These are phyloP conservation scores for Menidia menidia DNA, from an alignment of 2,797 vertebrate species.

Conservation along the genomic window DNA sequence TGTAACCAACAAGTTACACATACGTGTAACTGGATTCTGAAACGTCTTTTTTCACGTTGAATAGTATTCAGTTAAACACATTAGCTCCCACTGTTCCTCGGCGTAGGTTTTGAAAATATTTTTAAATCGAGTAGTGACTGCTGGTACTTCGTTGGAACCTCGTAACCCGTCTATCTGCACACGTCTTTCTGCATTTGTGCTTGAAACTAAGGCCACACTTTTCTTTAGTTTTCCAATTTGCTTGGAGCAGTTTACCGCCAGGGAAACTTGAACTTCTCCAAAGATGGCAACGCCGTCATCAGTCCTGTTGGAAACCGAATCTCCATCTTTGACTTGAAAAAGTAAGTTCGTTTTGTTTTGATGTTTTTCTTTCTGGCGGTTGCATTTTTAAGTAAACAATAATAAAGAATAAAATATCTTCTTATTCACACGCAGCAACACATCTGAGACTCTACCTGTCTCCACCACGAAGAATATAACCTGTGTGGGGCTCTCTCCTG, in stretches of 20 bases:
- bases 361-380: too few species aligned
- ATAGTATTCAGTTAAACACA: too few species aligned
- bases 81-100: too few species aligned
- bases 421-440: conserved; percentile 85
- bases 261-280: conserved; percentile 91
- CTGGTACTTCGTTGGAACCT: too few species aligned
- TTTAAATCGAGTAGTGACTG: too few species aligned
- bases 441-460: conserved; percentile 90
- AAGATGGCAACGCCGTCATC: conserved; percentile 90
- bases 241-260: conserved; percentile 93
- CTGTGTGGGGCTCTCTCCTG: conserved; percentile 92
- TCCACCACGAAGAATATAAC: conserved; percentile 90
- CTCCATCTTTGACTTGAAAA: conserved; percentile 93
- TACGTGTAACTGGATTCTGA: too few species aligned
- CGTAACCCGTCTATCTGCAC: not conserved
- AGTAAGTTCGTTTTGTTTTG: conserved; percentile 75
- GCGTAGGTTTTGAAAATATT: too few species aligned
- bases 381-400: too few species aligned
- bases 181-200: not conserved
- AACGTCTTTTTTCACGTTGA: too few species aligned
- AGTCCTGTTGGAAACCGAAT: conserved; percentile 96
- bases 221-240: conserved; percentile 91
- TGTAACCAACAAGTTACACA: too few species aligned
- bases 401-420: not conserved
- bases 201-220: not conserved